Evolutionary conservation across 2,888 invertebrate species (phyloP), one percentile per base, ranked within the genome.

Genomic region (Neoascia interrupta): DNA sequence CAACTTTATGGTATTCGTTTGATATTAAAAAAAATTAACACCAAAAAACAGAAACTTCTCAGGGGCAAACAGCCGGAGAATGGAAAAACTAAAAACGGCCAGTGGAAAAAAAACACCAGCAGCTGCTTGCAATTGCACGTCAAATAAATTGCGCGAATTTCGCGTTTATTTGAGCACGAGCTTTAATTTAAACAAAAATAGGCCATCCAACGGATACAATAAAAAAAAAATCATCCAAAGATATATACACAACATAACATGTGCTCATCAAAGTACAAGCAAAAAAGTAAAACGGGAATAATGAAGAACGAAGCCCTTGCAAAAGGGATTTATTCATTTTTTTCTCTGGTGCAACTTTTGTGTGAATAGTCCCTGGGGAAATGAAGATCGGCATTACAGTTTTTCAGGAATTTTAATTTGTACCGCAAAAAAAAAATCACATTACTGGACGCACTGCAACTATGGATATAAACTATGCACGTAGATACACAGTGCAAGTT

Each of bases 121-220:
- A 80, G 79, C 79, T 79, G 79, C 79, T 79, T 73, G 79, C 73
- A 80, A 80, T 80, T 80, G 80, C 74, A 80, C 80, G 74, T 80
- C 80, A 80, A 69, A 80, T 80, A 80, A 80, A 80, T 80, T 80
- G 74, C 80, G 80, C 74, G 80, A 80, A 74, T 63, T 80, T 80
- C 74, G 74, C 74, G 74, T 80, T 80, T 80, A 74, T 80, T 74
- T 80, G 80, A 80, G 72, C 80, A 80, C 80, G 80, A 80, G 74
- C 74, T 80, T 79, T 79, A 79, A 79, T 79, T 79, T 79, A 73
- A 79, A 73, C 79, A 73, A 79, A 79, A 79, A 79, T 79, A 79
- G 79, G 79, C 79, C 74, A 75, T 69, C 69, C 79, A 79, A 73
- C 73, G 79, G 79, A 79, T 79, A 79, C 31, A 54, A 79, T 43